Base-by-base conservation (phyloP, 2,797 vertebrate species). In the Peromyscus aztecus region DNA sequence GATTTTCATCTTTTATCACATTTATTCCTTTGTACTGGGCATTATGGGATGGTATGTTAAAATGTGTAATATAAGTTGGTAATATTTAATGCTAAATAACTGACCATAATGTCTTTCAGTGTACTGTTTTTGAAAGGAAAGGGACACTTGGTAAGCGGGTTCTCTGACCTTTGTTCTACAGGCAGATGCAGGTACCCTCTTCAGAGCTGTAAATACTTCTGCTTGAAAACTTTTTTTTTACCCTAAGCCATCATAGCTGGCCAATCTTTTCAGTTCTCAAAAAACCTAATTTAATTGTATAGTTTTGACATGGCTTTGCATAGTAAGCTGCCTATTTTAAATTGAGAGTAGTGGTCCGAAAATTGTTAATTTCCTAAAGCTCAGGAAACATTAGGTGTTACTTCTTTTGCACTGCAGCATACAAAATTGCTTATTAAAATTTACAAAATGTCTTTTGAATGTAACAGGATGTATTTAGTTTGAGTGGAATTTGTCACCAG, bases 341-440 rank as follows among this genome's bases (percentile, higher is more conserved):
- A 94, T 97, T 89, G 90, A 96, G 94, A 76, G 73, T 96, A 43
- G 71, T 88, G 97, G 92, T 98, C 95, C 96, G 94, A 97, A 96
- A 97, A 97, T 97, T 97, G 96, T 97, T 98, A 92, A 98, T 98
- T 98, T 98, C 97, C 97, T 98, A 98, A 98, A 98, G 97, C 98
- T 99, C 98, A 99, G 98, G 98, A 98, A 98, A 98, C 90, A 90
- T 96, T 96, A 95, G 63, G 85, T 97, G 97, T 97, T 94, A 95
- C 96, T 98, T 98, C 40, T 97, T 98, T 98, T 98, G 98, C 98
- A 98, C 98, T 98, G 97, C 97, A 98, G 96, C 96, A 75, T 96
- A 97, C 96, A 96, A 97, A 97, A 93, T 95, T 96, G 93, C 97
- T 95, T 97, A 97, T 94, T 96, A 93, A 95, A 97, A 97, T 92